Evolutionary conservation across 2,888 invertebrate species (phyloP), one percentile per base, ranked within the genome.

Genomic region (Cantharis nigra): DNA sequence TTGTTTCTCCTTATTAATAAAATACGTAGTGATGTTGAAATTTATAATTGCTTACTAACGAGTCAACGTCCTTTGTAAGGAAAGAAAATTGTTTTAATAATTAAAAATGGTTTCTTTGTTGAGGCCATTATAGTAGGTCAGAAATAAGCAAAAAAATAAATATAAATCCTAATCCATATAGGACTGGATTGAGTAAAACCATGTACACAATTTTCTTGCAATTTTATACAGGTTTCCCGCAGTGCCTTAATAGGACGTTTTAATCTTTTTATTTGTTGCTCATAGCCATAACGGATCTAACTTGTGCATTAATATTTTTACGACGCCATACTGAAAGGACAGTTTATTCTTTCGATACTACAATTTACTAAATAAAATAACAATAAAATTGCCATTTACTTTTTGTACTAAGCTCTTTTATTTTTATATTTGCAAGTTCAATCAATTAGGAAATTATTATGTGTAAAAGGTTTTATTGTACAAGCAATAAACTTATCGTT

Each of bases 191-290:
- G 23, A 26, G 65, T 67, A 67, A 67, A 67, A 67, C 65, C 20
- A 26, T 67, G 26, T 67, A 67, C 20, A 67, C 65, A 67, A 67
- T 67, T 67, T 67, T 67, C 65, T 67, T 67, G 26, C 65, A 67
- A 23, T 67, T 67, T 67, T 67, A 67, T 67, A 67, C 33, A 23
- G 16, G 70, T 70, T 70, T 26, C 70, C 70, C 70, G 70, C 70
- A 30, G 70, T 70, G 70, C 28, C 28, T 70, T 70, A 70, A 70
- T 33, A 70, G 33, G 70, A 70, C 23, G 28, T 28, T 70, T 28
- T 70, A 30, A 70, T 70, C 33, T 70, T 70, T 67, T 67, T 67
- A 67, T 67, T 67, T 67, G 65, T 67, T 67, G 26, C 65, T 67
- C 18, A 67, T 23, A 67, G 23, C 65, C 20, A 26, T 67, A 67